Conservation (phyloP, 2,888 invertebrate genomes). For the Epicampocera succincta region DNA sequence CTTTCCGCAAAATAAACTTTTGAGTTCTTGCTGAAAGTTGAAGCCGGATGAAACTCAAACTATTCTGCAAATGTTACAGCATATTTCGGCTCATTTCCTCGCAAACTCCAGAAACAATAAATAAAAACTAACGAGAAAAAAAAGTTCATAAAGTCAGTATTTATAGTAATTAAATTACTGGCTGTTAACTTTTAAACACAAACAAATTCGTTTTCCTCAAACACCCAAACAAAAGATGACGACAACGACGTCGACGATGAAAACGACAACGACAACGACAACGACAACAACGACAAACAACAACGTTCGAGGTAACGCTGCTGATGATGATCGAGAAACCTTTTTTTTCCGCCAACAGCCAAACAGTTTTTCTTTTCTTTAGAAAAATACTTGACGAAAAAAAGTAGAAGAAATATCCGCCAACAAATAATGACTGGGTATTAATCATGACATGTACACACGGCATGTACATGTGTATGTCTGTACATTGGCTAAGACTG, state of each 20-base stretch:
- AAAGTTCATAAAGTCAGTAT: constrained; percentile 67
- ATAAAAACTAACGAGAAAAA: constrained; percentile 4
- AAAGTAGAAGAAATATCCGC: constrained; percentile 52
- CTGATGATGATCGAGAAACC: constrained; percentile 8
- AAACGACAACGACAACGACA: not conserved
- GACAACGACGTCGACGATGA: constrained; percentile 5
- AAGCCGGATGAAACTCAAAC: not conserved
- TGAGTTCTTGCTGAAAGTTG: too few species aligned
- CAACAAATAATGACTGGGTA: constrained; percentile 66
- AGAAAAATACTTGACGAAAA: not conserved
- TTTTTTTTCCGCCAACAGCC: not conserved
- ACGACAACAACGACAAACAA: constrained; percentile 15
- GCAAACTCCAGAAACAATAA: not conserved
- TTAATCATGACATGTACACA: constrained; percentile 59
- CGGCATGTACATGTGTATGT: not conserved
- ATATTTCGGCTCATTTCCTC: constrained; percentile 25
- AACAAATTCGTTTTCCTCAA: constrained; percentile 64
- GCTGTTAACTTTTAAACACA: constrained; percentile 68
- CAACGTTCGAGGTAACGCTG: not conserved
- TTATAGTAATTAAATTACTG: constrained; percentile 69
- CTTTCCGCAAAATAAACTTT: too few species aligned
- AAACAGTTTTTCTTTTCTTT: constrained; percentile 46
- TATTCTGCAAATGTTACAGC: constrained; percentile 8
- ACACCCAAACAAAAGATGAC: constrained; percentile 16
- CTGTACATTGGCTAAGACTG: not conserved